Percentiles rank a stretch among this genome's conserved stretches.
These are phyloP conservation scores for Otus sunia DNA, from an alignment of 2,113 vertebrate genomes.

Conservation along the genomic window DNA sequence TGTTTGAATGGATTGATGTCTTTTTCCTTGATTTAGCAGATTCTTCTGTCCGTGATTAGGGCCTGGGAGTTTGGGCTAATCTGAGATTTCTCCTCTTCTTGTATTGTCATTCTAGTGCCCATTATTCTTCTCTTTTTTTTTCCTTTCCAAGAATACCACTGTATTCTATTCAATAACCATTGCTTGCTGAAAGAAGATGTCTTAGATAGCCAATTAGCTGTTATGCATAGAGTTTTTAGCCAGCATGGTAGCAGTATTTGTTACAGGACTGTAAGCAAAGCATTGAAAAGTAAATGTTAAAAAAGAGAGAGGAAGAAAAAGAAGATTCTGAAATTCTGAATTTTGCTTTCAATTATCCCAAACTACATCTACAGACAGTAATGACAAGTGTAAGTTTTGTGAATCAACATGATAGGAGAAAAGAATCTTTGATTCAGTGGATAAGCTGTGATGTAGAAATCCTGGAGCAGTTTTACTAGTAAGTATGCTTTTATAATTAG, in stretches of 20 bases:
- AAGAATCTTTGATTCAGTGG: constrained; percentile 41
- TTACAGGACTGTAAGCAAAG: constrained; percentile 55
- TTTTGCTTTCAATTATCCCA: constrained; percentile 59
- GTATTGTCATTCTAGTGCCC: constrained; percentile 37
- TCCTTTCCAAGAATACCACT: constrained; percentile 30
- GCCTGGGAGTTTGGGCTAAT: constrained; percentile 32
- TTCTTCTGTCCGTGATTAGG: constrained; percentile 51
- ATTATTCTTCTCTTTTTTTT: constrained; percentile 24
- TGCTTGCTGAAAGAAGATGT: constrained; percentile 49
- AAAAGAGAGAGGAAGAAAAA: constrained; percentile 41
- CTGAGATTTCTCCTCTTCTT: constrained; percentile 55
- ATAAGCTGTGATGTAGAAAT: constrained; percentile 55
- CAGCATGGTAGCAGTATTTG: constrained; percentile 60
- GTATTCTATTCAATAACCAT: constrained; percentile 55
- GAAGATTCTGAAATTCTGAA: constrained; percentile 46
- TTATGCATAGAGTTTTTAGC: constrained; percentile 58
- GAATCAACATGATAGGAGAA: constrained; percentile 35
- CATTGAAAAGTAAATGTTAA: constrained; percentile 48
- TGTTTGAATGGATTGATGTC: constrained; percentile 58
- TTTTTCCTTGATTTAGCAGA: constrained; percentile 56
- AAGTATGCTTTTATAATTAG: constrained; percentile 52
- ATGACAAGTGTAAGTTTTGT: constrained; percentile 11
- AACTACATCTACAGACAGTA: constrained; percentile 20
- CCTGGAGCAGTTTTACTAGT: constrained; percentile 37
- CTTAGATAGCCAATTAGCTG: constrained; percentile 67